These are phyloP conservation scores for Rallus limicola DNA, from an alignment of 2,113 vertebrate species.

Conservation along the genomic window DNA sequence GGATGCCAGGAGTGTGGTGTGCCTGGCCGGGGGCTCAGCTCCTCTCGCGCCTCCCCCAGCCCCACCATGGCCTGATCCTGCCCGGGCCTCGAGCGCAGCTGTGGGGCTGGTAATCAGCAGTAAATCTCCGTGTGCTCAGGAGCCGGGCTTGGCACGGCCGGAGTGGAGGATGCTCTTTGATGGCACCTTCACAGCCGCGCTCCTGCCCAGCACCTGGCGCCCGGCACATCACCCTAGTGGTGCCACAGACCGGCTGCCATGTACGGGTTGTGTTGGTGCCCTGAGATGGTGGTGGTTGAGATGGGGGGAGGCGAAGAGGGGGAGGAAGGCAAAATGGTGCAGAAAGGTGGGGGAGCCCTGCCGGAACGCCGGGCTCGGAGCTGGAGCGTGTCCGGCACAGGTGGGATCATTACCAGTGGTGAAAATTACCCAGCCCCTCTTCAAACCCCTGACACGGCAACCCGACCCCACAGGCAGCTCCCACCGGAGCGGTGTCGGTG, in stretches of 20 bases:
- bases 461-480: not conserved
- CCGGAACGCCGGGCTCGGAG: not conserved
- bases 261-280: accelerated
- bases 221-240: accelerated
- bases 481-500: accelerated
- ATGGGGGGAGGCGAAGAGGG: not conserved
- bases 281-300: accelerated
- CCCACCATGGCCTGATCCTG: not conserved
- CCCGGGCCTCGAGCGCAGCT: not conserved
- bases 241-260: accelerated
- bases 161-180: not conserved
- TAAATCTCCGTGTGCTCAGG: not conserved
- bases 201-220: not conserved
- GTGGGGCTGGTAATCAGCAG: not conserved
- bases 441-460: constrained; percentile 15
- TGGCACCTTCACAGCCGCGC: not conserved
- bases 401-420: constrained; percentile 33
- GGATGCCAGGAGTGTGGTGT: accelerated
- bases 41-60: no score
- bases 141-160: not conserved
- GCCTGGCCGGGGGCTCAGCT: not conserved
- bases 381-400: constrained; percentile 36
- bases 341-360: not conserved
- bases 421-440: constrained; percentile 46
- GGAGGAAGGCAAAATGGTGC: not conserved